Evolutionary conservation across 2,888 invertebrate species (phyloP), one percentile per base, ranked within the genome.

Genomic region (Cloeon dipterum): DNA sequence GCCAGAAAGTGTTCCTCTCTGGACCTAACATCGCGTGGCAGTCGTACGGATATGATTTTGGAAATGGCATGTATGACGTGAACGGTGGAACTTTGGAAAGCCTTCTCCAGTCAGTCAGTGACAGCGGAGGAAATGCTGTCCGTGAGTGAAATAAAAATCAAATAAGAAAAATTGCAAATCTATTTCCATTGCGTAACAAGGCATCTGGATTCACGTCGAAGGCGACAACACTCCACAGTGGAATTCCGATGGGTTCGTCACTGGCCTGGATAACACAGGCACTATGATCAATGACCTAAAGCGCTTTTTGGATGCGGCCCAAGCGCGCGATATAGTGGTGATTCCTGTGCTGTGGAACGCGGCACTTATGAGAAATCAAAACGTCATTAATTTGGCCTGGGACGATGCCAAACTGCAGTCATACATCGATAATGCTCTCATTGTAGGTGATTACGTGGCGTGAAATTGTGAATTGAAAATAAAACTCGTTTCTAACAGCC

Each of bases 171-270:
- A 23, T 23, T 23, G 11, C 8, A 11, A 23, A 23, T n/a, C 23
- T 23, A 23, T 8, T 23, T 8, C n/a, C n/a, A n/a, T 23, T 23
- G 8, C 25, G 23, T 25, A 23, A 23, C 10, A n/a, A 47, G 49
- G 49, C n/a, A 44, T 48, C 16, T 50, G 49, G 48, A 34, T 49
- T 5, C 50, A 49, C 42, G 44, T 48, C 3, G 48, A 49, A 37
- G 49, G 47, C 18, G 44, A 46, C 25, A 45, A 43, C 20, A 47
- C 48, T 14, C 50, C 49, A 3, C 38, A 41, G 20, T 50, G 43
- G 21, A 43, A 48, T 38, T 21, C 37, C 10, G 39, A 46, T 32
- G 49, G 48, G 5, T 45, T 42, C 23, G 47, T 47, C 4, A 35
- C 40, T 5, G 44, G 41, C 13, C 45, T 47, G 14, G 49, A 50